Percentiles rank a stretch among this genome's conserved stretches.
phyloP scores from a whole-genome alignment of 30 jellyfish, hydroid and myxozoan genomes.

The Aurelia sp. region DNA sequence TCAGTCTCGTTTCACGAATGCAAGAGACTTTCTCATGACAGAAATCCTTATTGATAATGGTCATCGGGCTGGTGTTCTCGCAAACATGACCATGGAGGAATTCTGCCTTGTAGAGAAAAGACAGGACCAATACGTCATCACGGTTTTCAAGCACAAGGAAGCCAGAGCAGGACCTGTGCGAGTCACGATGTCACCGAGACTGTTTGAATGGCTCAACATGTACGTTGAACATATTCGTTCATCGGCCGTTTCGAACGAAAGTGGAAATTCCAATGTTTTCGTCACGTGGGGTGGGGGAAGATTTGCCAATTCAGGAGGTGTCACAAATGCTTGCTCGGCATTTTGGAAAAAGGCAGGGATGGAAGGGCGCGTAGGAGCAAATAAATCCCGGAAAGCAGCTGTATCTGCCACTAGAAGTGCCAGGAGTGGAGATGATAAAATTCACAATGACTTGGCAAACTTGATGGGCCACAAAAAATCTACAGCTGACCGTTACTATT shows the following conservation, averaged over 20 bases:
- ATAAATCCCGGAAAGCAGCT: slow-evolving; percentile 52
- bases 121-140: slow-evolving; percentile 20
- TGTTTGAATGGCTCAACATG: slow-evolving; percentile 49
- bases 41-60: slow-evolving; percentile 50
- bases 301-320: slow-evolving; percentile 36
- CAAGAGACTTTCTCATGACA: slow-evolving; percentile 31
- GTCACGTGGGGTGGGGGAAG: slow-evolving; percentile 55
- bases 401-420: slow-evolving; percentile 41
- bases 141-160: slow-evolving; percentile 56
- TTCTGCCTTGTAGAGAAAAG: slow-evolving; percentile 27
- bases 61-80: slow-evolving; percentile 58
- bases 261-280: slow-evolving; percentile 27
- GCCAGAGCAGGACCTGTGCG: slow-evolving; percentile 62
- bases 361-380: slow-evolving; percentile 67
- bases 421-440: slow-evolving; percentile 14
- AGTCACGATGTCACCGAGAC: slow-evolving; percentile 41
- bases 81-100: slow-evolving; percentile 51
- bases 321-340: slow-evolving; percentile 46
- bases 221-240: slow-evolving; percentile 39
- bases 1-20: slow-evolving; percentile 44
- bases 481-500: slow-evolving; percentile 50
- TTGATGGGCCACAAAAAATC: slow-evolving; percentile 58
- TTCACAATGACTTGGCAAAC: slow-evolving; percentile 55
- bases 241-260: neutral
- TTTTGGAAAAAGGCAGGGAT: slow-evolving; percentile 60